Evolutionary conservation across 2,797 vertebrate genomes (phyloP), one percentile per base, ranked within the genome.

Genomic region (Clarias pachynema): DNA sequence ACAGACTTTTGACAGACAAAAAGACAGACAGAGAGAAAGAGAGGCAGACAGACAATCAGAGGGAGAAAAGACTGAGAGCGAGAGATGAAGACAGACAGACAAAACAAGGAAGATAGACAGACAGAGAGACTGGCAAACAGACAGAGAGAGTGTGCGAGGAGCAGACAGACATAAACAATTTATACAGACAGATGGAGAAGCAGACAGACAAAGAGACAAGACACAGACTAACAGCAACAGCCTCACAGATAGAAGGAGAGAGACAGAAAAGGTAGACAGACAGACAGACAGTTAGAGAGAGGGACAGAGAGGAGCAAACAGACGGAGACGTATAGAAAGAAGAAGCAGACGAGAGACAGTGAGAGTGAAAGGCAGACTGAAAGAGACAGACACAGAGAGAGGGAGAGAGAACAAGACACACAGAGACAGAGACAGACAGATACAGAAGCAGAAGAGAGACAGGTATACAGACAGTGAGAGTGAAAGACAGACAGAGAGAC

Each of bases 291-390:
- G 8, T 12, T 22, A 72, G 7, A 69, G 15, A 20, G 15, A 34
- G 5, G 18, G 65, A 37, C 20, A 70, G 34, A 70, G 4, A 31
- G 26, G 29, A 16, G 16, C 14, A 20, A 18, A 26, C 4, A 68
- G 60, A 9, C 29, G 89, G 74, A 79, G 68, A 73, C 60, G 44
- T 59, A 57, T 8, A 18, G 40, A 81, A 37, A 22, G 26, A 53
- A 77, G 90, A 91, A 73, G 86, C 84, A 75, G 63, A 81, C 0
- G 15, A 20, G 26, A 8, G 6, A 65, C 24, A 65, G n/a, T 26
- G n/a, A 65, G 24, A n/a, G 68, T 6, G 37, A 89, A 79, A 79
- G 68, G 56, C 68, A 56, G 66, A 57, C 6, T 14, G 40, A 81
- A 49, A 14, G 59, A 81, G 73, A 62, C 53, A 56, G 29, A 49